Conservation (phyloP, 1,140 invertebrate genomes). For the Drosophila sproati region DNA sequence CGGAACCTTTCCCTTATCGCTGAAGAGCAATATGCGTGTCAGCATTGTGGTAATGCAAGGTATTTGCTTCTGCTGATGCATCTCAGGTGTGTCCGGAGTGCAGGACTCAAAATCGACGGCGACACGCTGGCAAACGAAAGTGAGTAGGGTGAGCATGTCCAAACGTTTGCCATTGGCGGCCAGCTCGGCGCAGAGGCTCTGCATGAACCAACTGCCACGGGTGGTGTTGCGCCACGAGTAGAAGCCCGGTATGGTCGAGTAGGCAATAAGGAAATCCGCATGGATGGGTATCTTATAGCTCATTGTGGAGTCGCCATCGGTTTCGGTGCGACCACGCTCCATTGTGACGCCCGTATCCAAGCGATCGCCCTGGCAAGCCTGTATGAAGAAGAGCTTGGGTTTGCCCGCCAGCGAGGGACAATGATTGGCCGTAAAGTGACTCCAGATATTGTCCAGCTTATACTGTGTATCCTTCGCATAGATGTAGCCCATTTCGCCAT, state of each 20-base stretch:
- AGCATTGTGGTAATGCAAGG: constrained; percentile 97
- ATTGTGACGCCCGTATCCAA: constrained; percentile 90
- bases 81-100: constrained; percentile 90
- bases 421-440: constrained; percentile 93
- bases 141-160: constrained; percentile 94
- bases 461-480: constrained; percentile 95
- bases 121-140: constrained; percentile 94
- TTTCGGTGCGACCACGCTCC: constrained; percentile 86
- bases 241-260: constrained; percentile 96
- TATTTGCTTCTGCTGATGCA: constrained; percentile 98
- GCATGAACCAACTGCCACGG: constrained; percentile 97
- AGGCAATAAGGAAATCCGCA: constrained; percentile 98
- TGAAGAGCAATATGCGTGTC: constrained; percentile 92
- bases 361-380: constrained; percentile 95
- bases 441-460: constrained; percentile 93
- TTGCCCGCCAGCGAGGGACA: constrained; percentile 96
- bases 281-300: constrained; percentile 94
- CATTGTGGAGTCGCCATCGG: constrained; percentile 88
- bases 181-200: constrained; percentile 95
- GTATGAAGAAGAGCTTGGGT: constrained; percentile 96
- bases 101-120: constrained; percentile 96
- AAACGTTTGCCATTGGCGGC: constrained; percentile 88
- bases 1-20: constrained; percentile 84
- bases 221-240: constrained; percentile 99
- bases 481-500: constrained; percentile 94